Evolutionary conservation across 1,140 invertebrate species (phyloP).

Genomic region (Zaprionus inermis): DNA sequence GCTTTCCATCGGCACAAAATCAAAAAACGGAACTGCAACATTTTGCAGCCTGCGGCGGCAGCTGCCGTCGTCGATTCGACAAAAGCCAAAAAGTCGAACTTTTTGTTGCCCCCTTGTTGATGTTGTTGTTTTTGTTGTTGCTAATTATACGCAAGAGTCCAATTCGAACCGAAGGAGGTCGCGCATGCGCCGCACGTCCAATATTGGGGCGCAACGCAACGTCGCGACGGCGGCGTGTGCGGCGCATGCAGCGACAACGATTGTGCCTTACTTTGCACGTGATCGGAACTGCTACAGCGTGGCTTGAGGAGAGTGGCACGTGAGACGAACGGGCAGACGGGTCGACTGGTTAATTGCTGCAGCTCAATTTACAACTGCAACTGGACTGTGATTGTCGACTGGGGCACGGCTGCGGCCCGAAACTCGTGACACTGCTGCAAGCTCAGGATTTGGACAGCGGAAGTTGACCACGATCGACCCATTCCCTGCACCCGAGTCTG

Average conservation of each 20-base stretch:
- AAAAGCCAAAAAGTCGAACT: slow-evolving; percentile 50
- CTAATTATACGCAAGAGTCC: slow-evolving; percentile 61
- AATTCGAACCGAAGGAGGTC: slow-evolving; percentile 49
- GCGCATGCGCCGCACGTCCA: slow-evolving; percentile 56
- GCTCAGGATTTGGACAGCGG: slow-evolving; percentile 31
- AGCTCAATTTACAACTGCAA: slow-evolving; percentile 62
- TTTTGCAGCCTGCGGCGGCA: slow-evolving; percentile 56
- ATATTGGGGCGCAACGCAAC: neutral
- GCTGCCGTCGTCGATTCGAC: slow-evolving; percentile 52
- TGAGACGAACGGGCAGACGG: neutral
- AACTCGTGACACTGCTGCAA: slow-evolving; percentile 51
- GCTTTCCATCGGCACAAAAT: neutral
- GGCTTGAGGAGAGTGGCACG: slow-evolving; percentile 9
- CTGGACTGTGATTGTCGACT: slow-evolving; percentile 9
- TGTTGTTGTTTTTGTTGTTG: slow-evolving; percentile 54
- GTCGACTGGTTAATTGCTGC: slow-evolving; percentile 57
- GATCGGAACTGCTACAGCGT: slow-evolving; percentile 33
- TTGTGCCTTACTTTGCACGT: slow-evolving; percentile 37
- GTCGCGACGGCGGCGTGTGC: neutral
- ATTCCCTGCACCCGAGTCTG: neutral
- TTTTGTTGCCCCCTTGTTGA: neutral
- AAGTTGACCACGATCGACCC: slow-evolving; percentile 57
- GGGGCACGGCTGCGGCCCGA: slow-evolving; percentile 38
- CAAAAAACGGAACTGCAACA: slow-evolving; percentile 12
- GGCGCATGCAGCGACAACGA: too few relatives aligned